Evolutionary conservation across 2,888 invertebrate genomes (phyloP), one percentile per base, ranked within the genome.

Genomic region (Macrophya alboannulata): DNA sequence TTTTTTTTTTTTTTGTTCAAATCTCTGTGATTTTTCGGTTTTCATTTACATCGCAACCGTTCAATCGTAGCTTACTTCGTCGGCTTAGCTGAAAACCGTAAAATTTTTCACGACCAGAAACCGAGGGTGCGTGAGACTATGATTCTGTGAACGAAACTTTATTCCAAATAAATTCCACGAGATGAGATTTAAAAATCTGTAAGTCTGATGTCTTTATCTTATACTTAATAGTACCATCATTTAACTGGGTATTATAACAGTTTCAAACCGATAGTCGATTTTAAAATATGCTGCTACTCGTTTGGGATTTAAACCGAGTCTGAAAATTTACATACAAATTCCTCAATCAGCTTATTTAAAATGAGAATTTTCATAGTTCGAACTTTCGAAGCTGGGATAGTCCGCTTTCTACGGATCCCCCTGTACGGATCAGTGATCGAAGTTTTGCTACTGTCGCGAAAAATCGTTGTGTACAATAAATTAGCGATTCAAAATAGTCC

Each of bases 141-240:
- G 77, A 62, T 55, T 77, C 55, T 77, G 77, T 77, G 77, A 77
- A 77, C 21, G 10, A 45, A 25, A 45, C 21, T 25, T 45, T 8
- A 15, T 74, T 37, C 4, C n/a, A 55, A 31, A 37, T 15, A 37
- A 55, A 55, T 77, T 55, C 8, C 37, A 77, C 77, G 37, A 15
- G 37, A 77, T 77, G 77, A 55, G 77, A 77, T 51, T 51, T 31
- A 55, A 51, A 77, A 25, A 15, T 77, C 55, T 31, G 77, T 77
- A 77, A 77, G 77, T 77, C 37, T 31, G 25, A 76, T 55, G 3
- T 8, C 31, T 31, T 12, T 10, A 51, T 77, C 31, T 55, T n/a
- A 37, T 77, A 51, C 9, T 4, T 15, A 21, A n/a, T 43, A 40
- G 1, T 43, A 17, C 1, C 3, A 40, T 43, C 21, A 45, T 21